Evolutionary conservation across 2,113 vertebrate genomes (phyloP), one percentile per base, ranked within the genome.

Genomic region (Anseranas semipalmata): DNA sequence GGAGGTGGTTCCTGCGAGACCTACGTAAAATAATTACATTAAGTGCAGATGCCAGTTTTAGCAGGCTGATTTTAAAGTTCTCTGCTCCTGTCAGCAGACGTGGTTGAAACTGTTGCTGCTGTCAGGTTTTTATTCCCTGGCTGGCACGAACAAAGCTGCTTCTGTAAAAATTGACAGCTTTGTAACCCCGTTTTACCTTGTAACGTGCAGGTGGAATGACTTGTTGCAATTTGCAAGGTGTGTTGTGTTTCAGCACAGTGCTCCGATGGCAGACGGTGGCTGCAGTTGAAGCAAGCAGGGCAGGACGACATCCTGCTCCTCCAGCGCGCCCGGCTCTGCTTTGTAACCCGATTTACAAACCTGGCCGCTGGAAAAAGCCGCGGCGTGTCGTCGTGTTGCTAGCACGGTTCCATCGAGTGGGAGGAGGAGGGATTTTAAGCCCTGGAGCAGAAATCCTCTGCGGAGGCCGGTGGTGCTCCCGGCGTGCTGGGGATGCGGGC

Each of bases 191-290:
- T 62, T 72, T 63, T 46, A 2, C 14, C 1, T 0, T 5, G 21
- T 15, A 8, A 8, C 0, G 7, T 37, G 48, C 25, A 25, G 60
- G 60, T 58, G 77, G 30, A 24, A 28, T 6, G 67, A 24, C 48
- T 32, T 35, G 45, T n/a, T 74, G 82, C 28, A 0, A 15, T 37
- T 67, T 0, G 3, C 16, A 1, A 58, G 37, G 11, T 1, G 0
- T 4, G 24, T 22, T 12, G 74, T n/a, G 35, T 48, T 56, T 41
- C 41, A 13, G 52, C 27, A 3, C 30, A 13, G 2, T 7, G 11
- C 45, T 35, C 71, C 5, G 15, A 2, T 3, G 30, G 33, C 9
- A 1, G 6, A 9, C 25, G 8, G 55, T 12, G 74, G 33, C 55
- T 33, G 59, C 46, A 15, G 50, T 17, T 45, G 62, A 48, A 21